Conservation (phyloP, 2,888 invertebrate species). For the Drosophila anceps region DNA sequence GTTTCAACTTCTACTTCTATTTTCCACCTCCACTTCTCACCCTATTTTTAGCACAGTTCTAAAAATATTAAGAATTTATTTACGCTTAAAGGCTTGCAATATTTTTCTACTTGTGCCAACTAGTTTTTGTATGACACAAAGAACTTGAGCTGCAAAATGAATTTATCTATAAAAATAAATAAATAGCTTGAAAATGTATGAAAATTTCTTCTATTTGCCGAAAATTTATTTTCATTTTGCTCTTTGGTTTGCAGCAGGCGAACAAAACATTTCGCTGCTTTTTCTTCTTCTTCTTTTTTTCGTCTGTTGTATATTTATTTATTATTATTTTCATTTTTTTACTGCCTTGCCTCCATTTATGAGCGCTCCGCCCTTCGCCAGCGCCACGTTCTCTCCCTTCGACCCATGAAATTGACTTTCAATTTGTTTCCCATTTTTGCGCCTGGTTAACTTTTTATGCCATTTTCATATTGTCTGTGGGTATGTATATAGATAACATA, state of each 20-base stretch:
- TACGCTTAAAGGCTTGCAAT: not conserved
- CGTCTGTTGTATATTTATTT: slow-evolving; percentile 7
- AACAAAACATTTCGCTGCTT: slow-evolving; percentile 31
- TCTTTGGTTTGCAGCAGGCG: slow-evolving; percentile 19
- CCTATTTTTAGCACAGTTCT: not conserved
- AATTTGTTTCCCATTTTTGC: slow-evolving; percentile 70
- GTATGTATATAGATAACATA: not conserved
- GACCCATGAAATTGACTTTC: slow-evolving; percentile 71
- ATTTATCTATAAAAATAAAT: slow-evolving; percentile 16
- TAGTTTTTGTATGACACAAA: slow-evolving; percentile 54
- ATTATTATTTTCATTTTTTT: slow-evolving; percentile 28
- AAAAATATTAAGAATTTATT: not conserved
- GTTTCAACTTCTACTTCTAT: too few species aligned
- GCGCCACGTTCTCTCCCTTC: not conserved
- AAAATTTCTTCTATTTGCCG: slow-evolving; percentile 6
- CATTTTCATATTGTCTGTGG: slow-evolving; percentile 49
- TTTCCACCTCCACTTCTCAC: not conserved
- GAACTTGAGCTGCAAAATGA: slow-evolving; percentile 38
- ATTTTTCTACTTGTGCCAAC: slow-evolving; percentile 1
- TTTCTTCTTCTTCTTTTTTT: slow-evolving; percentile 1
- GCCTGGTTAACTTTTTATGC: slow-evolving; percentile 63
- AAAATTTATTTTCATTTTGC: slow-evolving; percentile 22
- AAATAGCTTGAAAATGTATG: slow-evolving; percentile 8
- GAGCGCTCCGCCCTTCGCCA: not conserved
- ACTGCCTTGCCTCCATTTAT: slow-evolving; percentile 39